Percentiles rank a stretch among this genome's conserved stretches.
Conservation (phyloP, 1,140 invertebrate species). For the Penaeus vannamei region DNA sequence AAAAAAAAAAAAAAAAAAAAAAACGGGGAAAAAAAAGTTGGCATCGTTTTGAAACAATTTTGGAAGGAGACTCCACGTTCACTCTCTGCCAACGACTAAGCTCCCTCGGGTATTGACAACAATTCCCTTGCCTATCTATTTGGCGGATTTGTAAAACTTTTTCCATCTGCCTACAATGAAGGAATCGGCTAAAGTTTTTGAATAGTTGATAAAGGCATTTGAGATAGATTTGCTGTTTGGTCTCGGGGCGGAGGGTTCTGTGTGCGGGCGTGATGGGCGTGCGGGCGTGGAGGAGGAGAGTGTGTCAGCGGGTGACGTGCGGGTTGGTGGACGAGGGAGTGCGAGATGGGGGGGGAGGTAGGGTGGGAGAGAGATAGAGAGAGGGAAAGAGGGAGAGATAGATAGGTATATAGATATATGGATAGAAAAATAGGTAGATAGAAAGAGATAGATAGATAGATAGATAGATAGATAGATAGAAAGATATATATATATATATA, state of each 20-base stretch:
- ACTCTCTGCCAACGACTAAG: background rate
- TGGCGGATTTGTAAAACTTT: constrained; percentile 51
- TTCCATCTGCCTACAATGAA: constrained; percentile 50
- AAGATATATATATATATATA: too few relatives aligned
- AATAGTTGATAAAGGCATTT: constrained; percentile 57
- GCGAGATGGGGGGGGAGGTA: too few relatives aligned
- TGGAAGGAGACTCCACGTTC: background rate
- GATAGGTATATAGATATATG: too few relatives aligned
- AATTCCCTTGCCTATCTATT: constrained; percentile 58
- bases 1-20: too few relatives aligned
- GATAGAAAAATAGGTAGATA: too few relatives aligned
- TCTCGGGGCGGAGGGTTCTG: background rate
- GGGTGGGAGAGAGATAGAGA: too few relatives aligned
- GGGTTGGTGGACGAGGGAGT: too few relatives aligned
- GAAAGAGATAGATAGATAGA: background rate
- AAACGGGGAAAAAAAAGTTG: too few relatives aligned
- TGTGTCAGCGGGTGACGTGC: too few relatives aligned
- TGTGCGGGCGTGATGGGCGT: background rate
- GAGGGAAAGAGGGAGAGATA: too few relatives aligned
- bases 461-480: too few relatives aligned
- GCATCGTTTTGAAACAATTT: background rate
- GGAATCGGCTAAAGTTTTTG: constrained; percentile 43
- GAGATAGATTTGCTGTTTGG: constrained; percentile 6
- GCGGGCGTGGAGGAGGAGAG: too few relatives aligned
- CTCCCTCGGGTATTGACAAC: background rate